These are phyloP conservation scores for Ambastaia sidthimunki DNA, from an alignment of 2,797 vertebrate species.

Conservation along the genomic window DNA sequence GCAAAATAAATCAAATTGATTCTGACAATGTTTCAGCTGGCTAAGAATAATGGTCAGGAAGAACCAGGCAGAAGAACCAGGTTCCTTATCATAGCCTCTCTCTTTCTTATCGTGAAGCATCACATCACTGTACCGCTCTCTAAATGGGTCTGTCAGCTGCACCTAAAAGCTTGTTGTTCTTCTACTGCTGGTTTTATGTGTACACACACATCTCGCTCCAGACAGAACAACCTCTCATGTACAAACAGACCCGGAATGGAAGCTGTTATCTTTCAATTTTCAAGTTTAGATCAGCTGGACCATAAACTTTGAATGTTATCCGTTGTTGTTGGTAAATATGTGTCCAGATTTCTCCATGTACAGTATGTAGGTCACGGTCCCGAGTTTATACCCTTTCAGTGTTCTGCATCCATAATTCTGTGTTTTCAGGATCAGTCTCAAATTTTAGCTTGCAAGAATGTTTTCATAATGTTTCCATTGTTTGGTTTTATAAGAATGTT, in stretches of 20 bases:
- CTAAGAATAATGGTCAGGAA: constrained; percentile 2
- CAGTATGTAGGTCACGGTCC: background rate
- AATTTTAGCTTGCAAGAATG: no score
- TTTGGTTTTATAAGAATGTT: no score
- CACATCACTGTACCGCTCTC: constrained; percentile 11
- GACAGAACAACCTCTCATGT: background rate
- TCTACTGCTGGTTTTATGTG: background rate
- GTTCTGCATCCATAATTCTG: background rate
- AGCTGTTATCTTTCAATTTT: background rate
- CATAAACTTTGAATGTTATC: background rate
- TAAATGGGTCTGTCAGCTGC: background rate
- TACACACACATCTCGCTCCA: background rate
- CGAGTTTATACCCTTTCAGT: background rate
- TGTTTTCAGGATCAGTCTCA: background rate
- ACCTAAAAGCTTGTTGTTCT: constrained; percentile 14
- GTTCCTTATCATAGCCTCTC: constrained; percentile 2
- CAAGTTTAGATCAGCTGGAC: background rate
- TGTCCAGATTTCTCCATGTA: background rate
- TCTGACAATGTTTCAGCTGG: background rate
- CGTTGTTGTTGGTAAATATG: background rate
- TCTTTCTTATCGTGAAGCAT: background rate
- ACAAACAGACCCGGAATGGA: background rate
- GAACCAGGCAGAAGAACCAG: background rate
- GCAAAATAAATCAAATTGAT: background rate
- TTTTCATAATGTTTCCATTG: no score